These are phyloP conservation scores for Procambarus clarkii DNA, from an alignment of 1,140 invertebrate species.

Conservation along the genomic window DNA sequence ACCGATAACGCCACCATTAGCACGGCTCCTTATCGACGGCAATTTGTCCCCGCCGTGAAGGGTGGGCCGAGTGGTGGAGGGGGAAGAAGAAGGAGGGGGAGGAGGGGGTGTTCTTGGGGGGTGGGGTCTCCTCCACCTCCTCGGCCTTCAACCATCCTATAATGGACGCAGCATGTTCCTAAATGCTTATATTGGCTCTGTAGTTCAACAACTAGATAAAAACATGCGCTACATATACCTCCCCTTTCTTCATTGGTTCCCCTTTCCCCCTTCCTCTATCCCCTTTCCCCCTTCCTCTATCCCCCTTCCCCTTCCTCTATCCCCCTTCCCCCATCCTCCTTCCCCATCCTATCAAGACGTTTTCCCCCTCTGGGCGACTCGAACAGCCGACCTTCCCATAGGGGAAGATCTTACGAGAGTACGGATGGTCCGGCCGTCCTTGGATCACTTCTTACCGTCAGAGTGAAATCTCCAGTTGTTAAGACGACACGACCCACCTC, in stretches of 20 bases:
- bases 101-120: too few species aligned
- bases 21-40: conserved; percentile 36
- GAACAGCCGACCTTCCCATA: too few species aligned
- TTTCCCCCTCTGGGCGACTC: too few species aligned
- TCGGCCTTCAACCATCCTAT: conserved; percentile 22
- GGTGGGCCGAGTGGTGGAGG: not conserved
- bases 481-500: not conserved
- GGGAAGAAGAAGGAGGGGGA: too few species aligned
- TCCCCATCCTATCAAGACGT: not conserved
- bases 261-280: not conserved
- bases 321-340: not conserved
- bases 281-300: not conserved
- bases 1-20: conserved; percentile 38
- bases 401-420: too few species aligned
- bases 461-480: not conserved
- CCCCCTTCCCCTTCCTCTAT: not conserved
- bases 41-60: conserved; percentile 53
- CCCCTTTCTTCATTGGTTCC: not conserved
- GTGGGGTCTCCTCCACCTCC: too few species aligned
- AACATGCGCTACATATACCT: not conserved
- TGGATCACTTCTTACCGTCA: not conserved
- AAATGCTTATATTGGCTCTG: conserved; percentile 55
- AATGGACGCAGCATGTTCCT: conserved; percentile 54
- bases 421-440: too few species aligned
- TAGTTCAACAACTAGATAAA: conserved; percentile 53